phyloP scores from a whole-genome alignment of 2,888 invertebrate species.

The Thalpophila matura region DNA sequence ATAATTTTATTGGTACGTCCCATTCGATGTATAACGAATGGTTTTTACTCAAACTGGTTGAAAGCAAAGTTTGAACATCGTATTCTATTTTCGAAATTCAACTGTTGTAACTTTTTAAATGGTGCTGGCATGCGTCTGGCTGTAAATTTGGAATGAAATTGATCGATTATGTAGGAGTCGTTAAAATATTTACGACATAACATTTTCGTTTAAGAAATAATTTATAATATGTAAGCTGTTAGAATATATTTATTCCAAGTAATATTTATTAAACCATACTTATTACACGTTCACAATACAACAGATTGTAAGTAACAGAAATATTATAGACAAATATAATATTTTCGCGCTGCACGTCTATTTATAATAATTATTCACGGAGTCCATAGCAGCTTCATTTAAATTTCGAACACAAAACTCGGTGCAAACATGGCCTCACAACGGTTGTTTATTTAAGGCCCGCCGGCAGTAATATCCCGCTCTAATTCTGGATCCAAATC shows the following conservation, averaged over 20 bases:
- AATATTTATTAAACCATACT: not conserved
- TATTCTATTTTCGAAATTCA: conserved; percentile 80
- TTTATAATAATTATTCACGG: conserved; percentile 59
- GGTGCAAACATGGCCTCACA: conserved; percentile 66
- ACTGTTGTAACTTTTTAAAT: conserved; percentile 72
- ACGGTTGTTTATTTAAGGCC: conserved; percentile 73
- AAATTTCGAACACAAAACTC: conserved; percentile 70
- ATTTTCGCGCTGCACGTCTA: conserved; percentile 28
- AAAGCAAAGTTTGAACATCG: conserved; percentile 84
- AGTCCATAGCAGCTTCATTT: conserved; percentile 66
- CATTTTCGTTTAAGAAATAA: not conserved
- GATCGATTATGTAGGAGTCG: conserved; percentile 17
- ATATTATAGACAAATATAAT: not conserved
- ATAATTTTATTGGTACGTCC: conserved; percentile 77
- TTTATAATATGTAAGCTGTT: not conserved
- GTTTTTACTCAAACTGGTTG: conserved; percentile 75
- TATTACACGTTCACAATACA: not conserved
- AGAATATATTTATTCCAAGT: not conserved
- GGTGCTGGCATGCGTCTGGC: conserved; percentile 52
- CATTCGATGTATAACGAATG: conserved; percentile 78
- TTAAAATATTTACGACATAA: not conserved
- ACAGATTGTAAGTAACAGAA: no score
- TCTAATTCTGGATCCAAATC: conserved; percentile 74
- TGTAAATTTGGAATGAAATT: conserved; percentile 44
- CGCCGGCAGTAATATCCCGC: conserved; percentile 68